phyloP scores from a whole-genome alignment of 1,140 invertebrate species.

The Mercenaria mercenaria region DNA sequence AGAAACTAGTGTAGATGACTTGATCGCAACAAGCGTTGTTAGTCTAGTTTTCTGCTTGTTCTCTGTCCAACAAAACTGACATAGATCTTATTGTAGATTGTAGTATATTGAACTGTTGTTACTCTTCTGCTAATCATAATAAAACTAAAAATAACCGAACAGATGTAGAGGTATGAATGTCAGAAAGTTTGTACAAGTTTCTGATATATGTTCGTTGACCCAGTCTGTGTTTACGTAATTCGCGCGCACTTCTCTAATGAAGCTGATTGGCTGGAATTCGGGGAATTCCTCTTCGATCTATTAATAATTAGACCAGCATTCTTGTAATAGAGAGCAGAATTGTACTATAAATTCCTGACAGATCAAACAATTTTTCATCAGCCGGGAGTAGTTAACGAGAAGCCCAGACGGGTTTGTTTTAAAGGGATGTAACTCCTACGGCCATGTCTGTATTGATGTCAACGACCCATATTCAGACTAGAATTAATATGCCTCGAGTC shows the following conservation, averaged over 20 bases:
- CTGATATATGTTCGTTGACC: not conserved
- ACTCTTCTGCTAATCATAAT: not conserved
- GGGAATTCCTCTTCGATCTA: slow-evolving; percentile 35
- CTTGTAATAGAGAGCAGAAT: not conserved
- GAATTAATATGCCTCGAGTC: too few relatives aligned
- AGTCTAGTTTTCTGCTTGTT: too few relatives aligned
- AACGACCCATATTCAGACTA: not conserved
- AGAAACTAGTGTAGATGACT: too few relatives aligned
- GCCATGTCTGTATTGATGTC: not conserved
- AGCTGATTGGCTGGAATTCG: slow-evolving; percentile 44
- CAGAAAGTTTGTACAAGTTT: not conserved
- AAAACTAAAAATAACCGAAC: not conserved
- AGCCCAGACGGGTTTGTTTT: not conserved
- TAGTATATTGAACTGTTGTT: not conserved
- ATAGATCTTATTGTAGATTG: too few relatives aligned
- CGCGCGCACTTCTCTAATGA: not conserved
- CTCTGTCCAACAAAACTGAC: too few relatives aligned
- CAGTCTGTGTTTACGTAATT: slow-evolving; percentile 33
- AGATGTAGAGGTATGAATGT: not conserved
- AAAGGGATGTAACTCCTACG: not conserved
- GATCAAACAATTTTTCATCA: too few relatives aligned
- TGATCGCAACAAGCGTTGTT: too few relatives aligned
- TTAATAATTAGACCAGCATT: slow-evolving; percentile 28
- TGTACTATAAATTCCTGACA: not conserved
- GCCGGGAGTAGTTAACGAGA: too few relatives aligned